phyloP scores from a whole-genome alignment of 2,113 vertebrate genomes.

The Ptyas mucosa region DNA sequence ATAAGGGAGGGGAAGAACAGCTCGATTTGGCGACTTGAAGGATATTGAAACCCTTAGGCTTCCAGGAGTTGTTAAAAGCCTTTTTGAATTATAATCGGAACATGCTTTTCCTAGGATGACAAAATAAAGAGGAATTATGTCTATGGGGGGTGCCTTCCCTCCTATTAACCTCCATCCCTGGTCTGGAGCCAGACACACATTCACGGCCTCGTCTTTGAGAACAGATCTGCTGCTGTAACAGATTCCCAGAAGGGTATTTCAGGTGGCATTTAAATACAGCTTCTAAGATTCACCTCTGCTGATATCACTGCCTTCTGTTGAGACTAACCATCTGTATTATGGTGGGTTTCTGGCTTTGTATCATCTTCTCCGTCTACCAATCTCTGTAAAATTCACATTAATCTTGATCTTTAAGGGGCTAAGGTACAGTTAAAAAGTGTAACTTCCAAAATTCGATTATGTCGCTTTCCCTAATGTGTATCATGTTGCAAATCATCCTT shows the following conservation, averaged over 20 bases:
- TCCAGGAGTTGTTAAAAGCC: background rate
- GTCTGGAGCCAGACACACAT: background rate
- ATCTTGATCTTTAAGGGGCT: background rate
- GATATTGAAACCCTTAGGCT: background rate
- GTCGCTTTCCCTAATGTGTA: background rate
- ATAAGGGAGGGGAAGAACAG: background rate
- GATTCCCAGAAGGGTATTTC: background rate
- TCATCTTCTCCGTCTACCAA: background rate
- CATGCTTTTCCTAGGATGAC: background rate
- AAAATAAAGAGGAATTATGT: background rate
- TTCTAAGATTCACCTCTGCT: background rate
- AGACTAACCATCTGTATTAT: background rate
- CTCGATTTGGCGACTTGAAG: background rate
- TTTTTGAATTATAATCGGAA: background rate
- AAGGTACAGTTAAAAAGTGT: background rate
- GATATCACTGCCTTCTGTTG: background rate
- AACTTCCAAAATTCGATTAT: background rate
- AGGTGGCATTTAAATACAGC: background rate
- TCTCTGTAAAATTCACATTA: background rate
- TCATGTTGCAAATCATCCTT: background rate
- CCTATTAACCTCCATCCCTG: no score
- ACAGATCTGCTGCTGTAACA: background rate
- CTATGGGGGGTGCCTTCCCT: background rate
- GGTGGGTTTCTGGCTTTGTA: background rate
- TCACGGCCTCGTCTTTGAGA: background rate